phyloP scores from a whole-genome alignment of 2,113 vertebrate genomes.

The Silurus asotus region DNA sequence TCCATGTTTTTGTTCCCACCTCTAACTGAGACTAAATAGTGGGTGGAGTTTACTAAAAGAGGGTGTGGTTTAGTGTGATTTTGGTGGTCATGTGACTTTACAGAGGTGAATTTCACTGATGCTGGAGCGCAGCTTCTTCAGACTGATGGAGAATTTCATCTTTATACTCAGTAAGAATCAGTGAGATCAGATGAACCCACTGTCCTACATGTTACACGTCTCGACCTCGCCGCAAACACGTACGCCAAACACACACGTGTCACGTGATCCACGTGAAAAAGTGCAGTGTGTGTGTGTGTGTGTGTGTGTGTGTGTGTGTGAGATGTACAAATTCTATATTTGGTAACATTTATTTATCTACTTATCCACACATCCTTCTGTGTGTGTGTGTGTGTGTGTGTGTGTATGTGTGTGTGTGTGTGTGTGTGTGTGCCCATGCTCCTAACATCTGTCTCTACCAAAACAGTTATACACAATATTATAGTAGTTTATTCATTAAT shows the following conservation, averaged over 20 bases:
- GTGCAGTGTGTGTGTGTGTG: neutral
- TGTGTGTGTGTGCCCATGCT: neutral
- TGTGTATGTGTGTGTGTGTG: neutral
- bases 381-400: neutral
- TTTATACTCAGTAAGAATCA: too few relatives aligned
- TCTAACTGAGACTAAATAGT: neutral
- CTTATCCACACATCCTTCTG: neutral
- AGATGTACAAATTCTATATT: neutral
- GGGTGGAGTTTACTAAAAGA: neutral
- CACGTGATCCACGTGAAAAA: too few relatives aligned
- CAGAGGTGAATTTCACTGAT: neutral
- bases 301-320: neutral
- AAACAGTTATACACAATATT: too few relatives aligned
- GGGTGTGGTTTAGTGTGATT: neutral
- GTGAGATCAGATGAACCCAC: too few relatives aligned
- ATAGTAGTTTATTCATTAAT: too few relatives aligned
- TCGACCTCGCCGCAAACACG: too few relatives aligned
- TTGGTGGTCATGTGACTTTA: slow-evolving; percentile 4
- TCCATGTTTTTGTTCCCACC: neutral
- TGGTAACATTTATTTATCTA: too few relatives aligned
- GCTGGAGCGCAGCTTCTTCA: too few relatives aligned
- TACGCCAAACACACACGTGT: too few relatives aligned
- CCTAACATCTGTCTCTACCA: too few relatives aligned
- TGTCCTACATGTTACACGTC: too few relatives aligned
- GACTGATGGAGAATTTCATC: too few relatives aligned